Evolutionary conservation across 2,888 invertebrate genomes (phyloP).

Genomic region (Orthosia gothica): DNA sequence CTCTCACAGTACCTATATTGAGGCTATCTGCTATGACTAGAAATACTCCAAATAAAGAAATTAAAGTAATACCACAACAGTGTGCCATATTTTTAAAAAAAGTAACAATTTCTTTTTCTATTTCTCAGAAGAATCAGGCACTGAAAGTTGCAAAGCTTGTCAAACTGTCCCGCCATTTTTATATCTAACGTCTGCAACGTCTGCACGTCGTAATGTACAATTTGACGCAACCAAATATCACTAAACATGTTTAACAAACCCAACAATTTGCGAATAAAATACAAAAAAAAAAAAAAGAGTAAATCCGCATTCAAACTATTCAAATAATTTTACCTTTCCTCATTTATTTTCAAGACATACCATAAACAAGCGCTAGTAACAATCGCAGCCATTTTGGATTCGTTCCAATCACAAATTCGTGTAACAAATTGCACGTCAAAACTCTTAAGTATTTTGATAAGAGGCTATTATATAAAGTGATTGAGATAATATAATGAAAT

Average conservation of each 20-base stretch:
- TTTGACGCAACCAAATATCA: too few relatives aligned
- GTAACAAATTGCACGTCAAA: constrained; percentile 49
- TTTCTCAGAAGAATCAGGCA: too few relatives aligned
- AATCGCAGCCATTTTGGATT: constrained; percentile 55
- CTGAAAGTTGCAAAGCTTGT: too few relatives aligned
- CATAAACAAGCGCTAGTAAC: constrained; percentile 43
- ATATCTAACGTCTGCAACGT: neutral
- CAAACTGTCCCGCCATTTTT: neutral
- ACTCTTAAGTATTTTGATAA: constrained; percentile 58
- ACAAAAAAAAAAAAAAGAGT: neutral
- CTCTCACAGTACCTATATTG: too few relatives aligned
- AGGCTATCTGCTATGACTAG: too few relatives aligned
- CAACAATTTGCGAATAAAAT: neutral
- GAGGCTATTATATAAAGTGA: constrained; percentile 48
- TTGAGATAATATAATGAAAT: constrained; percentile 36
- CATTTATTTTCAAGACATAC: constrained; percentile 27
- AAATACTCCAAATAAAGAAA: too few relatives aligned
- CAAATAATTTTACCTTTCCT: constrained; percentile 35
- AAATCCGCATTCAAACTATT: constrained; percentile 1
- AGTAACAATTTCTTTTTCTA: too few relatives aligned
- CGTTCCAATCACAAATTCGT: constrained; percentile 39
- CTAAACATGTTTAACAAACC: too few relatives aligned
- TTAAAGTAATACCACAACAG: too few relatives aligned
- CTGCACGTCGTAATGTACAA: too few relatives aligned
- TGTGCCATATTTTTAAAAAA: too few relatives aligned